phyloP scores from a whole-genome alignment of 64 coral and sea anemone species.

The Stichodactyla mertensii region DNA sequence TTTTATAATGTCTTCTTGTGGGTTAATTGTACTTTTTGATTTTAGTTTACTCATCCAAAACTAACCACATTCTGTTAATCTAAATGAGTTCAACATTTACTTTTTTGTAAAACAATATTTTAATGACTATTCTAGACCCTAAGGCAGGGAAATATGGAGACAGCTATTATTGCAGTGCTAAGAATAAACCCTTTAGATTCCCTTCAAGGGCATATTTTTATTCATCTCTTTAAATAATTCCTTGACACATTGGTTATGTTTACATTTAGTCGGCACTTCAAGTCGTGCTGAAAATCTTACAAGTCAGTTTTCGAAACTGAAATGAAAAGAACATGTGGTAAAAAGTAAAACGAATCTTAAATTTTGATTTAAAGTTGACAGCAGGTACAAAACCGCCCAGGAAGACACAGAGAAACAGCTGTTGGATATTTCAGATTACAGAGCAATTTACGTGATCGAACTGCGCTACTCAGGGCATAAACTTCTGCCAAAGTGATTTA shows the following conservation, averaged over 20 bases:
- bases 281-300: background rate
- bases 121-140: background rate
- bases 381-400: background rate
- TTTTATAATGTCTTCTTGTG: too few species aligned
- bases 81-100: too few species aligned
- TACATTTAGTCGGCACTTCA: background rate
- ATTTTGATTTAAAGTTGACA: conserved; percentile 4
- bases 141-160: background rate
- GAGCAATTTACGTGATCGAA: background rate
- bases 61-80: too few species aligned
- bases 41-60: too few species aligned
- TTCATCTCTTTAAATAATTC: background rate
- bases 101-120: too few species aligned
- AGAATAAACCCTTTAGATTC: background rate
- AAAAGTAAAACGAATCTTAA: conserved; percentile 4
- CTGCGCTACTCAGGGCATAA: background rate
- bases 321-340: background rate
- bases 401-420: background rate
- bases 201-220: too few species aligned
- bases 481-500: background rate
- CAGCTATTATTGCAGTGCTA: background rate
- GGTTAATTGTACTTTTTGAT: too few species aligned
- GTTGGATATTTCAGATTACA: background rate
- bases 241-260: background rate
- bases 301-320: background rate